Conservation (phyloP, 2,888 invertebrate genomes). For the Nasonovia ribisnigri region DNA sequence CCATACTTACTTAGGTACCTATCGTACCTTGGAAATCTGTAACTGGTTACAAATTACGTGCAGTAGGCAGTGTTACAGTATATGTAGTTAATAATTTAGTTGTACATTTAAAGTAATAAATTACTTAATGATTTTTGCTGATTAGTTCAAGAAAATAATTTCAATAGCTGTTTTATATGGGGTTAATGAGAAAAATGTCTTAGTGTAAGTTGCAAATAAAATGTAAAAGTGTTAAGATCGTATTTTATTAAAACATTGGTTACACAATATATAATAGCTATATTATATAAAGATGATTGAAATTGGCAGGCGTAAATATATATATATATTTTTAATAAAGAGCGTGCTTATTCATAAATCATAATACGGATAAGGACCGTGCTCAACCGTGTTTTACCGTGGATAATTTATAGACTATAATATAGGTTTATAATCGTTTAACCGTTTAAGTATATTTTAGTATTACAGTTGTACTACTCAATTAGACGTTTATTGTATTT, state of each 20-base stretch:
- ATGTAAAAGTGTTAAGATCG: not conserved
- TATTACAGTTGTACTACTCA: not conserved
- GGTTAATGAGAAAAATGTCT: too few species aligned
- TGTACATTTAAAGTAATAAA: too few species aligned
- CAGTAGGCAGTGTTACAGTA: too few species aligned
- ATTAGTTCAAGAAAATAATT: not conserved
- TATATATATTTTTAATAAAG: not conserved
- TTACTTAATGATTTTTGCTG: not conserved
- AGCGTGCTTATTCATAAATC: not conserved
- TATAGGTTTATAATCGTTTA: not conserved
- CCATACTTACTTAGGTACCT: too few species aligned
- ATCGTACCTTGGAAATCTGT: too few species aligned
- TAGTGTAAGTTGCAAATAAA: not conserved
- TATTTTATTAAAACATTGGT: not conserved
- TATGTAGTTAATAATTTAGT: too few species aligned
- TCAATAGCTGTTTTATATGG: not conserved
- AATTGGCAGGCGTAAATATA: not conserved
- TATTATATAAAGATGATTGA: not conserved
- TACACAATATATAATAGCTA: not conserved
- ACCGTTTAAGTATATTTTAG: not conserved
- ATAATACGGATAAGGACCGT: not conserved
- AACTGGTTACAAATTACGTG: too few species aligned
- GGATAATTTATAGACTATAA: too few species aligned
- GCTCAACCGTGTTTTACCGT: not conserved
- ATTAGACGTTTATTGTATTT: not conserved